phyloP scores from a whole-genome alignment of 2,888 invertebrate genomes.

The Atherix ibis region DNA sequence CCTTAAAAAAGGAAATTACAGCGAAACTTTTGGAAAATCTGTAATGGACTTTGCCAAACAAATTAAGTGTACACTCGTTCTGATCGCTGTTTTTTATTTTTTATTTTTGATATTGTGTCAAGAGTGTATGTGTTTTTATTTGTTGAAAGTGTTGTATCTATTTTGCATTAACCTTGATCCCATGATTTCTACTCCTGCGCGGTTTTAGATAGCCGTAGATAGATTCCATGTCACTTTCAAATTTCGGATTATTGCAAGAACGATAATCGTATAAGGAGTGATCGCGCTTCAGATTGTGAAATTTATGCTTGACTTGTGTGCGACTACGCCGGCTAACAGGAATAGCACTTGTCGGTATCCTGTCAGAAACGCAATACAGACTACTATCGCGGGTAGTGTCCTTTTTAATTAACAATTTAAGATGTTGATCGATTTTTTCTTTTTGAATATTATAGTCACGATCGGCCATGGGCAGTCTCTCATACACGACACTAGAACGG shows the following conservation, averaged over 20 bases:
- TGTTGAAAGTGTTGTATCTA: constrained; percentile 1
- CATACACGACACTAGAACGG: constrained; percentile 24
- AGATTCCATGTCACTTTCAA: constrained; percentile 31
- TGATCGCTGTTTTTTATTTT: no score
- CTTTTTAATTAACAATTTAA: constrained; percentile 4
- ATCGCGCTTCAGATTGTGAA: constrained; percentile 1
- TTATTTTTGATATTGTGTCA: no score
- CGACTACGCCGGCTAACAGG: constrained; percentile 5
- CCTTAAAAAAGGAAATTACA: no score
- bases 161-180: constrained; percentile 25
- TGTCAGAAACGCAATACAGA: constrained; percentile 4
- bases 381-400: constrained; percentile 4
- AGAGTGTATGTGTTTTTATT: no score
- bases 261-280: constrained; percentile 7
- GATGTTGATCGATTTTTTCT: constrained; percentile 8
- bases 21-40: no score
- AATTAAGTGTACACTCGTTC: no score
- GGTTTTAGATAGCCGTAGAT: constrained; percentile 33
- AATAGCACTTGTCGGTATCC: not conserved
- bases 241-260: constrained; percentile 10
- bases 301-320: constrained; percentile 4
- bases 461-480: constrained; percentile 16
- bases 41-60: no score
- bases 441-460: constrained; percentile 5
- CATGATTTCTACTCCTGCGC: constrained; percentile 29